Percentiles rank a stretch among this genome's conserved stretches.
phyloP scores from a whole-genome alignment of 2,888 invertebrate genomes.

The Griposia aprilina region DNA sequence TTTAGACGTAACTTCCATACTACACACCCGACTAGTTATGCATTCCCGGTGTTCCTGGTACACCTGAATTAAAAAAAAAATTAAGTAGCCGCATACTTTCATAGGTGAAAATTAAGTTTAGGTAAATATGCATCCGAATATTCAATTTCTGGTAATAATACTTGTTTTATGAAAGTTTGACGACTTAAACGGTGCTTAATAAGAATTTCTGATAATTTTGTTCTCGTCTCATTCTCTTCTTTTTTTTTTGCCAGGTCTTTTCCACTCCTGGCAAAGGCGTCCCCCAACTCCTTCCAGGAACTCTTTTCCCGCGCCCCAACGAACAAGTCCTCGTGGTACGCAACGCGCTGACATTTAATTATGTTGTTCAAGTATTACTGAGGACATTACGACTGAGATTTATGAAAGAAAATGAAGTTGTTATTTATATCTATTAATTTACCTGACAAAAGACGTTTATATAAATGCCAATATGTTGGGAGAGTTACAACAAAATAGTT shows the following conservation, averaged over 20 bases:
- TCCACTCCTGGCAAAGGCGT: neutral
- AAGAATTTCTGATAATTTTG: neutral
- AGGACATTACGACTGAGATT: neutral
- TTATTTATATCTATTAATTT: constrained; percentile 32
- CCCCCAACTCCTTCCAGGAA: neutral
- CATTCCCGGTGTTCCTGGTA: too few relatives aligned
- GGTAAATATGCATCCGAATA: too few relatives aligned
- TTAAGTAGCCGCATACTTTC: too few relatives aligned
- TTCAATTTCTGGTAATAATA: too few relatives aligned
- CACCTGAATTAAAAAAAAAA: too few relatives aligned
- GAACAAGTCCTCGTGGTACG: neutral
- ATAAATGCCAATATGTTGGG: constrained; percentile 47
- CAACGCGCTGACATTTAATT: neutral
- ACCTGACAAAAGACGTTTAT: constrained; percentile 35
- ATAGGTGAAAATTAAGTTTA: too few relatives aligned
- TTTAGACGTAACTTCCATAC: too few relatives aligned
- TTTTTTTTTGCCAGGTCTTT: neutral
- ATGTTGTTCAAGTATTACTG: too few relatives aligned
- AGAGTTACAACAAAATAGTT: constrained; percentile 56
- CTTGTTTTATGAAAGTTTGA: neutral
- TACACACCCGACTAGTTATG: too few relatives aligned
- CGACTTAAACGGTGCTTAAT: too few relatives aligned
- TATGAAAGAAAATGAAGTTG: neutral
- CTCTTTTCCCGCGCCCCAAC: neutral
- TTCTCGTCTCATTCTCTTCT: neutral